Evolutionary conservation across 1,140 invertebrate species (phyloP).

Genomic region (Myzus persicae): DNA sequence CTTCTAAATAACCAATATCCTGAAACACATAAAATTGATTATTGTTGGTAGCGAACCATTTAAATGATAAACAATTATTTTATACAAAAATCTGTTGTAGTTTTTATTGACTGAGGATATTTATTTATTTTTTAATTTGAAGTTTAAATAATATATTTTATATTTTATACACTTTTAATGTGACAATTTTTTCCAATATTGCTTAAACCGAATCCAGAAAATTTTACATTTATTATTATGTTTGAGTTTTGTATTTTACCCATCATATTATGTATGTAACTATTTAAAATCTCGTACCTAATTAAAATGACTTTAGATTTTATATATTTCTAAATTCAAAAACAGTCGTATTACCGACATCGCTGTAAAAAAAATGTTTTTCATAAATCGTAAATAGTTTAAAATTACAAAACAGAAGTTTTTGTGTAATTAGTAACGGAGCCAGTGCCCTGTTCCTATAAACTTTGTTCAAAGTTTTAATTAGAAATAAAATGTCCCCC

Average conservation of each 20-base stretch:
- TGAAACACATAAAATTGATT: constrained; percentile 62
- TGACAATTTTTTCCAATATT: too few species aligned
- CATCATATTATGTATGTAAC: background rate
- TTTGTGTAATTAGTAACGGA: too few species aligned
- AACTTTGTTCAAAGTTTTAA: constrained; percentile 10
- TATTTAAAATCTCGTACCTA: too few species aligned
- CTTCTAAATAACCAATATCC: constrained; percentile 76
- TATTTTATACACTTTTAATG: too few species aligned
- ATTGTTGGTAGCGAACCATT: background rate
- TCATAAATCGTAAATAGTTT: too few species aligned
- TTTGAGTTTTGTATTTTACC: background rate
- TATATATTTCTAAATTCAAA: background rate
- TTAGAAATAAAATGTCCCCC: background rate
- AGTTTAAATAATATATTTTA: background rate
- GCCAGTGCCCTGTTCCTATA: background rate
- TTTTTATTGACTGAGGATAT: background rate
- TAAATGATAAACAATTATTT: background rate
- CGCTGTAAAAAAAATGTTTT: too few species aligned
- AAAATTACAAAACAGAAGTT: too few species aligned
- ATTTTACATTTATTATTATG: background rate
- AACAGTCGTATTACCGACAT: background rate
- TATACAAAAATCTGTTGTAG: too few species aligned
- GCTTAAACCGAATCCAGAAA: background rate
- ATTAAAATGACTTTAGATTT: too few species aligned
- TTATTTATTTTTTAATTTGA: background rate